Conservation (phyloP, 1,140 invertebrate genomes). For the Bombus sylvicola region DNA sequence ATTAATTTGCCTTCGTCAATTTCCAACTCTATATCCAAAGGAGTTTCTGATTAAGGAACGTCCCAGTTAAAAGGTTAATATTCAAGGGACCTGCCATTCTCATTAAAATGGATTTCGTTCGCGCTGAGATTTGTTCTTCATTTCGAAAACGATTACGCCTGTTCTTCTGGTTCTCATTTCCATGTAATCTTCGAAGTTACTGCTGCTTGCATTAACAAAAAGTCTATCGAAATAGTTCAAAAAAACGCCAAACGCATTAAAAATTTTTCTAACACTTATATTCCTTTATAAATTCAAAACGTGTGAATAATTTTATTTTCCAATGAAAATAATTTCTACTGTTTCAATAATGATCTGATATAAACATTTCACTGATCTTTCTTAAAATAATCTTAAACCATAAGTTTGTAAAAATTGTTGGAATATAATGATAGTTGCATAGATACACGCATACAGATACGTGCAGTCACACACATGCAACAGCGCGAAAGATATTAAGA, state of each 20-base stretch:
- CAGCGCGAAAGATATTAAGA: too few relatives aligned
- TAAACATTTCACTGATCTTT: neutral
- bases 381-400: neutral
- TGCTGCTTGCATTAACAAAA: neutral
- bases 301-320: neutral
- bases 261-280: too few relatives aligned
- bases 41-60: neutral
- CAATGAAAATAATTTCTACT: neutral
- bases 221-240: neutral
- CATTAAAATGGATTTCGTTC: conserved; percentile 15
- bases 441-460: too few relatives aligned
- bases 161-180: neutral
- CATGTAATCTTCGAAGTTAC: neutral
- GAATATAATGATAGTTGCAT: too few relatives aligned
- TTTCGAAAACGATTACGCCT: conserved; percentile 4
- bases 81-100: conserved; percentile 11
- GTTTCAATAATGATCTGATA: neutral
- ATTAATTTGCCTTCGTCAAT: neutral
- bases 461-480: too few relatives aligned
- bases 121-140: neutral
- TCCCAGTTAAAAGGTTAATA: conserved; percentile 6
- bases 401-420: too few relatives aligned
- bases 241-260: neutral
- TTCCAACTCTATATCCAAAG: neutral
- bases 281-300: neutral